Conservation (phyloP, 1,140 invertebrate species). For the Matsumurasca onukii region DNA sequence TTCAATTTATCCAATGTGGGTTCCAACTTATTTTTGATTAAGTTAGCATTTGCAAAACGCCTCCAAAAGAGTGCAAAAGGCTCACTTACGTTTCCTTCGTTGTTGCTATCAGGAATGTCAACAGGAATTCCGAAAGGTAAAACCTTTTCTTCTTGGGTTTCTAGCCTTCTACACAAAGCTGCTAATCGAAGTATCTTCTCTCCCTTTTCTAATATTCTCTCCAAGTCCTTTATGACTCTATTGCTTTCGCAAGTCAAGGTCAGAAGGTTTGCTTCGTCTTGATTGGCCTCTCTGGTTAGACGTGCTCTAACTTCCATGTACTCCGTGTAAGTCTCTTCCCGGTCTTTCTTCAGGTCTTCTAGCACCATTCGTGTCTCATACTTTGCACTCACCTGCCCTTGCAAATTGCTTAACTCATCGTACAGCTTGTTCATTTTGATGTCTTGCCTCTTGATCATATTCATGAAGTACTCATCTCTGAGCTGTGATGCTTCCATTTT, state of each 20-base stretch:
- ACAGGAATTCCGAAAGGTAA: background rate
- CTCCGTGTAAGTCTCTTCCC: conserved; percentile 5
- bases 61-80: background rate
- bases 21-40: background rate
- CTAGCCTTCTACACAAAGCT: conserved; percentile 2
- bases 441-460: conserved; percentile 8
- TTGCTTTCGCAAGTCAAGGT: background rate
- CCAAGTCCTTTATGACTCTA: background rate
- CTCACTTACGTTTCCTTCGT: background rate
- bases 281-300: background rate
- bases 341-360: conserved; percentile 6
- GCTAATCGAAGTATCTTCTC: background rate
- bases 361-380: background rate
- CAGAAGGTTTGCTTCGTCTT: background rate
- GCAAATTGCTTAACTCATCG: conserved; percentile 14
- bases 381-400: background rate
- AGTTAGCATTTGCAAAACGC: background rate
- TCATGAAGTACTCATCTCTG: background rate
- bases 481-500: background rate
- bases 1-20: background rate
- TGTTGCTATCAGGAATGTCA: background rate
- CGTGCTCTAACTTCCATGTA: background rate
- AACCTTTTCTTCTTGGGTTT: conserved; percentile 7
- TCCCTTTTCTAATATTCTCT: conserved; percentile 2
- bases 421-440: background rate